Evolutionary conservation across 2,888 invertebrate genomes (phyloP).

Genomic region (Dicycla oo): DNA sequence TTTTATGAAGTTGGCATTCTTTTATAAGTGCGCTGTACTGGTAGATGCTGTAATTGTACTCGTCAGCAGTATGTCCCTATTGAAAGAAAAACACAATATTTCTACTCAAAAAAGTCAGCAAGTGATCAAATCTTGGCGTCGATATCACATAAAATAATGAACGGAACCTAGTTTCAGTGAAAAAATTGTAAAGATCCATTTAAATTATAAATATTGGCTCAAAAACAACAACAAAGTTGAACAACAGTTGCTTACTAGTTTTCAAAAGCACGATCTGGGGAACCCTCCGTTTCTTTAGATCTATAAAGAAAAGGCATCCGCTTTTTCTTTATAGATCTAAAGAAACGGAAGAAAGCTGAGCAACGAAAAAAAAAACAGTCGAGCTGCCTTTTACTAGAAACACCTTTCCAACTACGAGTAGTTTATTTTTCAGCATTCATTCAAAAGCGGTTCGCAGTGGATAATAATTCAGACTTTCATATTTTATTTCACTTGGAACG

Average conservation of each 20-base stretch:
- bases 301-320: constrained; percentile 49
- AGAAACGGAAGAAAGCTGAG: constrained; percentile 47
- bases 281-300: constrained; percentile 53
- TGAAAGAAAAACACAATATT: not conserved
- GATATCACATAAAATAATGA: not conserved
- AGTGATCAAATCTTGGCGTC: not conserved
- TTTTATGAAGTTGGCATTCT: not conserved
- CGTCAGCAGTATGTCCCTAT: not conserved
- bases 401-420: constrained; percentile 45
- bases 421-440: constrained; percentile 59
- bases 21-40: not conserved
- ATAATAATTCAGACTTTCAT: constrained; percentile 54
- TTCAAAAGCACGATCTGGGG: constrained; percentile 11
- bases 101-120: not conserved
- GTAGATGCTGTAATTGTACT: not conserved
- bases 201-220: constrained; percentile 39
- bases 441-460: constrained; percentile 46
- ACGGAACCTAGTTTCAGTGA: not conserved
- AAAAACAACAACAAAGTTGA: constrained; percentile 40
- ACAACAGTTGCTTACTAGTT: constrained; percentile 37
- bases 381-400: constrained; percentile 48
- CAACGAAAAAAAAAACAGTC: constrained; percentile 40
- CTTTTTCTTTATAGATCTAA: constrained; percentile 53
- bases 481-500: constrained; percentile 47
- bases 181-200: constrained; percentile 16